phyloP scores from a whole-genome alignment of 2,113 vertebrate species.

The Pachypanchax playfairii region DNA sequence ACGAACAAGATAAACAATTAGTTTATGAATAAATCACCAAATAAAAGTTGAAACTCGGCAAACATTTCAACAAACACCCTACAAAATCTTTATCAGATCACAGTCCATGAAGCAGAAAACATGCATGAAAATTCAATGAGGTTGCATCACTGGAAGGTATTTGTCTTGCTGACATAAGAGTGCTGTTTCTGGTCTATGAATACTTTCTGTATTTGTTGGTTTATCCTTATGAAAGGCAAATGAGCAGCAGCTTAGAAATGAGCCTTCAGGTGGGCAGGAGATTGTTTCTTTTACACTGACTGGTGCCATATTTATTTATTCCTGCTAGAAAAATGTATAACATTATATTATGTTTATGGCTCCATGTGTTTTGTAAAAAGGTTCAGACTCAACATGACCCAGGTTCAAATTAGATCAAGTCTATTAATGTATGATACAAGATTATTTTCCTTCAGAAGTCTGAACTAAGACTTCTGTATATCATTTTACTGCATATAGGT shows the following conservation, averaged over 20 bases:
- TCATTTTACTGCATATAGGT: too few relatives aligned
- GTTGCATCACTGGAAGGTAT: slow-evolving; percentile 36
- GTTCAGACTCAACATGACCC: too few relatives aligned
- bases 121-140: slow-evolving; percentile 44
- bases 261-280: background rate
- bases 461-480: too few relatives aligned
- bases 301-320: background rate
- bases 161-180: slow-evolving; percentile 37
- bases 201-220: slow-evolving; percentile 42
- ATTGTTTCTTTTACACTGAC: background rate
- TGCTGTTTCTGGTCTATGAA: slow-evolving; percentile 1
- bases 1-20: background rate
- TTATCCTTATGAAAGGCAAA: slow-evolving; percentile 55
- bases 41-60: slow-evolving; percentile 3
- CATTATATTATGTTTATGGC: background rate
- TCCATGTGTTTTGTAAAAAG: background rate
- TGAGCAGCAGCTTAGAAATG: background rate
- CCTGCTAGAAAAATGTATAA: background rate
- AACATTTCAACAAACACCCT: slow-evolving; percentile 10
- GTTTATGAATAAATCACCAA: background rate
- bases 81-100: slow-evolving; percentile 23
- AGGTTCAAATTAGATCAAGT: too few relatives aligned
- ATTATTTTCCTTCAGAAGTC: too few relatives aligned
- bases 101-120: slow-evolving; percentile 12
- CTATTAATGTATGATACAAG: too few relatives aligned